phyloP scores from a whole-genome alignment of 2,113 vertebrate genomes.

The Seriola dumerili region DNA sequence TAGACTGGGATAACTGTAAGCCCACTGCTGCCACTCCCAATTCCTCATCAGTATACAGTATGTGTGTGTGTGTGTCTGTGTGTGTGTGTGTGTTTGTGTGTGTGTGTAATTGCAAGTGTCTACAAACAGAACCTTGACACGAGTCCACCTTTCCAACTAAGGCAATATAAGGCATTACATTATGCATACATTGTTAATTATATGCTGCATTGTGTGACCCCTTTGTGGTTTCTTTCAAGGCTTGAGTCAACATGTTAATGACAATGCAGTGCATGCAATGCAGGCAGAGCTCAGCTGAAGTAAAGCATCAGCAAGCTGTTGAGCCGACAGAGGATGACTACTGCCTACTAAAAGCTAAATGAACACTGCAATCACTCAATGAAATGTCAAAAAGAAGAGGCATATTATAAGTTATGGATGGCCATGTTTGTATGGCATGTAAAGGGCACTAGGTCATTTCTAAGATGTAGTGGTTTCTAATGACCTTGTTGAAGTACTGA shows the following conservation, averaged over 20 bases:
- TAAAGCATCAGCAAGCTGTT: conserved; percentile 47
- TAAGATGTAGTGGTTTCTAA: conserved; percentile 8
- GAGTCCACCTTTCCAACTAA: conserved; percentile 22
- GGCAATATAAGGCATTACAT: conserved; percentile 25
- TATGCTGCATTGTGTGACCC: conserved; percentile 40
- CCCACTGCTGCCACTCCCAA: conserved; percentile 49
- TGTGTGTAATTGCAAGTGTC: not conserved
- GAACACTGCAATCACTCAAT: conserved; percentile 41
- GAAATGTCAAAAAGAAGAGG: conserved; percentile 35
- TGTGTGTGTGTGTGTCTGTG: not conserved
- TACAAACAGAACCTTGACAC: conserved; percentile 21
- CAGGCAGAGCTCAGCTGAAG: conserved; percentile 38
- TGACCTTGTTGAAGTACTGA: conserved; percentile 2
- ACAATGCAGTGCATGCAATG: conserved; percentile 36
- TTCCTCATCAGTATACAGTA: conserved; percentile 8
- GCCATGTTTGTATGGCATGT: conserved; percentile 14
- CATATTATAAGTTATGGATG: conserved; percentile 14
- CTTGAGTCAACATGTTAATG: conserved; percentile 54
- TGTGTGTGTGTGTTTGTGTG: not conserved
- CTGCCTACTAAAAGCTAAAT: conserved; percentile 43
- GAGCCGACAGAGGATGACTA: conserved; percentile 22
- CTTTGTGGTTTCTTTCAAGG: conserved; percentile 47
- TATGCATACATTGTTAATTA: conserved; percentile 35
- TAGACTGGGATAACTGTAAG: conserved; percentile 51
- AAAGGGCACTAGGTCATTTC: conserved; percentile 13